Evolutionary conservation across 2,888 invertebrate species (phyloP), one percentile per base, ranked within the genome.

Genomic region (Agonum fuliginosum): DNA sequence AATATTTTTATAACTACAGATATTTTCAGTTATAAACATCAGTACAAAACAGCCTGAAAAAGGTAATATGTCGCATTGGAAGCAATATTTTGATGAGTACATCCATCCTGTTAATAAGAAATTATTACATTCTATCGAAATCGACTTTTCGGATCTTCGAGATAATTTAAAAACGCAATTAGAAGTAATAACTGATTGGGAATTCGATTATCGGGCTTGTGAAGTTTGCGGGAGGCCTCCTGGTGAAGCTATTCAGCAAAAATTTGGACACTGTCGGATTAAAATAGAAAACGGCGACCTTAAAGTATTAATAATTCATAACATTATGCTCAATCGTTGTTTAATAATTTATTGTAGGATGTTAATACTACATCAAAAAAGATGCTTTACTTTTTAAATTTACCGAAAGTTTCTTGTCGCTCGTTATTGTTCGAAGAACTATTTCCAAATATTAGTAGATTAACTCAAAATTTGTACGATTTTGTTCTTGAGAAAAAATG

Each of bases 141-240:
- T 82, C 30, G 88, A 89, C 58, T 87, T 88, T 78, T 80, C 82
- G 2, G 82, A 84, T 46, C 82, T 90, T n/a, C 84, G 88, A 79
- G 84, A 87, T 10, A 80, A 81, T 37, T 82, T 86, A 69, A 87
- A 87, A 73, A 80, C 89, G 41, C 83, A 82, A 69, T 84, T 90
- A 72, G 88, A 89, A 83, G 79, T 90, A 30, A 81, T 87, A 19
- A 89, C 89, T 1, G 86, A 88, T 81, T 91, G 90, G 90, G 87
- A 86, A 72, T 81, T 86, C 1, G 10, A 69, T 22, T 91, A 90
- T 90, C 84, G 89, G 2, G 82, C 85, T n/a, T 91, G 91, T 81
- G 87, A 89, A 80, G 84, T 87, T 17, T 89, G 89, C 80, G 85
- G 86, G 6, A 81, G 85, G 58, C 84, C 86, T 5, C 84, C 84